Percentiles rank a stretch among this genome's conserved stretches.
phyloP scores from a whole-genome alignment of 2,113 vertebrate species.

The Dipodomys spectabilis region DNA sequence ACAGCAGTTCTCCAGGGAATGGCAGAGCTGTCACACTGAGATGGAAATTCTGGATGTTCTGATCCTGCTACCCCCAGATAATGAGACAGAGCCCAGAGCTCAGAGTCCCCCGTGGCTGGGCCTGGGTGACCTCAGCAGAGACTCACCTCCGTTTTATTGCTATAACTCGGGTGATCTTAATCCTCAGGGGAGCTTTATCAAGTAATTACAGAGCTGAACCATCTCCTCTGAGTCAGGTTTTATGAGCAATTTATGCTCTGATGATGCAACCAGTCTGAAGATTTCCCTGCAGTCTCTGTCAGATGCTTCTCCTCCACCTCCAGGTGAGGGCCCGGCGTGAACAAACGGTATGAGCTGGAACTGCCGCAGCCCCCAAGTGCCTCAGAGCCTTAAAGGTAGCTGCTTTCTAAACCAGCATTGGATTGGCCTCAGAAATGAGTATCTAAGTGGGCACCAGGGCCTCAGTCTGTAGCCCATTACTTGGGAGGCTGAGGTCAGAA shows the following conservation, averaged over 20 bases:
- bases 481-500: too few species aligned
- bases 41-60: not conserved
- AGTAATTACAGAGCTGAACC: not conserved
- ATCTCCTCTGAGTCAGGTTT: not conserved
- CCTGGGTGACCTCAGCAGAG: accelerated
- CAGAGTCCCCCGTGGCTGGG: not conserved
- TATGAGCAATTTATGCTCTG: too few species aligned
- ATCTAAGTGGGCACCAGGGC: too few species aligned
- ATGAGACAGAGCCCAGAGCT: too few species aligned
- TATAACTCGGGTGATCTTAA: too few species aligned
- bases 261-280: not conserved
- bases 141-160: too few species aligned
- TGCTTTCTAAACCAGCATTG: too few species aligned
- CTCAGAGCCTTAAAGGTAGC: not conserved
- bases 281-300: not conserved
- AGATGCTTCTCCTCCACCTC: not conserved
- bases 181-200: not conserved
- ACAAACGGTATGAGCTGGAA: not conserved
- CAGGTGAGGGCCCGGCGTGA: too few species aligned
- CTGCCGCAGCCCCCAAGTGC: not conserved
- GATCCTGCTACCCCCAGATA: not conserved
- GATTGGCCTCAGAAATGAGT: too few species aligned
- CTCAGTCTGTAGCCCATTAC: too few species aligned
- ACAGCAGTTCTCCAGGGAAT: too few species aligned
- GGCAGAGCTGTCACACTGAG: too few species aligned